Evolutionary conservation across 2,797 vertebrate genomes (phyloP).

Genomic region (Natrix natrix): DNA sequence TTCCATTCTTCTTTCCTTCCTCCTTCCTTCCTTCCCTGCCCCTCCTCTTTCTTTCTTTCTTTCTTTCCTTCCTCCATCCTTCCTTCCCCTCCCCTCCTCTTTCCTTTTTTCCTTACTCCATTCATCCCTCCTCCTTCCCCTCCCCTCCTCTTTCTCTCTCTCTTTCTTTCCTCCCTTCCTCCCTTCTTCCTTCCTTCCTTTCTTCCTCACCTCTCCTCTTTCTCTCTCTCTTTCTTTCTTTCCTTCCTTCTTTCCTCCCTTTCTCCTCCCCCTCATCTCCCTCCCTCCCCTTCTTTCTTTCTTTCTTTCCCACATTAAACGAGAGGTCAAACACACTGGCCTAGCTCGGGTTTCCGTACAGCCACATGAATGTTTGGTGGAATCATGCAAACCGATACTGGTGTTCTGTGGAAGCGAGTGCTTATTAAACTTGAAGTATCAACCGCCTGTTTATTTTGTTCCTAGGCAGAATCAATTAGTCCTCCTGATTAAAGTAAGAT

Average conservation of each 20-base stretch:
- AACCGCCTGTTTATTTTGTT: not conserved
- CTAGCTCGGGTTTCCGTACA: not conserved
- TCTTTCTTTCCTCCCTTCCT: too few species aligned
- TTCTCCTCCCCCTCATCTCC: too few species aligned
- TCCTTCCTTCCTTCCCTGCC: not conserved
- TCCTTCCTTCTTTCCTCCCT: accelerated
- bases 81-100: too few species aligned
- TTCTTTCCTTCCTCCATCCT: accelerated
- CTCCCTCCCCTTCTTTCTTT: not conserved
- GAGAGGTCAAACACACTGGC: not conserved
- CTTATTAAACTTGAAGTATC: not conserved
- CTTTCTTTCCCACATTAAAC: not conserved
- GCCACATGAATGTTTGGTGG: not conserved
- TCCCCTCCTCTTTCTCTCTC: too few species aligned
- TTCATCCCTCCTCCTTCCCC: too few species aligned
- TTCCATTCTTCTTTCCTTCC: too few species aligned
- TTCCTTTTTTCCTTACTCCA: too few species aligned
- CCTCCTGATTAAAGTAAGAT: slow-evolving; percentile 15
- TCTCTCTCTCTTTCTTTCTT: accelerated
- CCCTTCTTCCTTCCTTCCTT: accelerated
- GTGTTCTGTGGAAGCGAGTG: not conserved
- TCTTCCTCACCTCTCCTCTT: too few species aligned
- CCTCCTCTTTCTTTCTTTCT: too few species aligned
- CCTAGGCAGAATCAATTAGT: slow-evolving; percentile 4
- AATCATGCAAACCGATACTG: not conserved